Conservation (phyloP, 2,113 vertebrate species). For the Trogon surrucura region DNA sequence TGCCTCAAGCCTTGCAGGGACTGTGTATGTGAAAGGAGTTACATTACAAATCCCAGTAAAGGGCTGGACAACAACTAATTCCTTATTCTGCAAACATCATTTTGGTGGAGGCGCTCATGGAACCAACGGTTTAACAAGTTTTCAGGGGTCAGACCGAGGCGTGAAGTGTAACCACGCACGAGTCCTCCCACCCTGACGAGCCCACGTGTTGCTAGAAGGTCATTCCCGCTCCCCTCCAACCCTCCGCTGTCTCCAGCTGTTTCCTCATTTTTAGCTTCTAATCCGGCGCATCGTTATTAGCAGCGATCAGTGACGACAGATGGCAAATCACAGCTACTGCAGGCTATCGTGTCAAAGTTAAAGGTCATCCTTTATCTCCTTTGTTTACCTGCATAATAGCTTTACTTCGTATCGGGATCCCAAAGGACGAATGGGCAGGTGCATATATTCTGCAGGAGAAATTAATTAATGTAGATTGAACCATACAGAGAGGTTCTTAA, state of each 20-base stretch:
- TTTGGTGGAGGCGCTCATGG: neutral
- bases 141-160: neutral
- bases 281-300: neutral
- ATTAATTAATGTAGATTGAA: neutral
- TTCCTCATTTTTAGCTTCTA: neutral
- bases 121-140: neutral
- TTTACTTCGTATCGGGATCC: neutral
- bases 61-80: accelerated
- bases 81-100: too few relatives aligned
- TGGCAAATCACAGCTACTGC: constrained; percentile 6
- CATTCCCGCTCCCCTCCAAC: neutral
- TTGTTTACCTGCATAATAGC: neutral
- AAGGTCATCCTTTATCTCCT: constrained; percentile 16
- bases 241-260: neutral
- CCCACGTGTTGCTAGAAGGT: neutral
- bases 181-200: neutral
- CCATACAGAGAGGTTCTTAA: neutral
- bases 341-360: neutral
- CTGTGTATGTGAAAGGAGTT: neutral
- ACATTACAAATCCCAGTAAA: neutral
- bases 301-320: neutral
- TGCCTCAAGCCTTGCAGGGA: neutral
- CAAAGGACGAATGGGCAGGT: neutral
- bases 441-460: neutral
- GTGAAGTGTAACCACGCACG: accelerated